These are phyloP conservation scores for Siniperca knerii DNA, from an alignment of 2,113 vertebrate species.

Conservation along the genomic window DNA sequence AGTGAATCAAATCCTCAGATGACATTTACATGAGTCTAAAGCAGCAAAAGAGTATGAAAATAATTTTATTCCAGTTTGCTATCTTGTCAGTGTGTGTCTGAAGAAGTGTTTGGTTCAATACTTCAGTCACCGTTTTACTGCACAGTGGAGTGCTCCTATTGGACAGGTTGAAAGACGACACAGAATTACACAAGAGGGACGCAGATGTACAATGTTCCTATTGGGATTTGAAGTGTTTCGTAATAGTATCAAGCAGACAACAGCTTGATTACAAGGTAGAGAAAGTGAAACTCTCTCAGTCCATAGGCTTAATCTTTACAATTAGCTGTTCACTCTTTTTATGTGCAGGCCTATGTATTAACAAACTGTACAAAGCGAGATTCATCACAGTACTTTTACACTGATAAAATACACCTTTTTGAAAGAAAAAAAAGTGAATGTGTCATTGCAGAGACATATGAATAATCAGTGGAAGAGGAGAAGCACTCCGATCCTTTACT, in stretches of 20 bases:
- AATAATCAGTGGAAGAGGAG: too few relatives aligned
- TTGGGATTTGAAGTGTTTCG: conserved; percentile 36
- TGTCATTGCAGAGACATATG: too few relatives aligned
- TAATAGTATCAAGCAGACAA: conserved; percentile 31
- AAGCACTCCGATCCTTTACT: too few relatives aligned
- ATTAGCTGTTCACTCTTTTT: background rate
- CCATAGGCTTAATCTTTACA: background rate
- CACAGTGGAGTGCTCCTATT: background rate
- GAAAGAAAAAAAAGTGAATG: too few relatives aligned
- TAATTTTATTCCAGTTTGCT: conserved; percentile 45
- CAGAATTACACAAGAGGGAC: conserved; percentile 45
- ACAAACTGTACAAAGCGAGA: background rate
- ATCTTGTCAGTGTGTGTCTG: conserved; percentile 11
- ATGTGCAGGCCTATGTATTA: background rate
- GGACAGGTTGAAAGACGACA: conserved; percentile 41
- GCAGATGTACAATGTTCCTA: conserved; percentile 16
- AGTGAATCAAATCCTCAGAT: conserved; percentile 42
- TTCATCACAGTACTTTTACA: background rate
- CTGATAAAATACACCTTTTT: background rate
- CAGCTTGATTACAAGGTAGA: conserved; percentile 21
- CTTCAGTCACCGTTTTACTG: conserved; percentile 25
- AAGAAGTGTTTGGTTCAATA: conserved; percentile 43
- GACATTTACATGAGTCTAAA: conserved; percentile 61
- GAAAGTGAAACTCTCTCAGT: conserved; percentile 1
- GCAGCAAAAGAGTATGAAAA: conserved; percentile 40